Conservation (phyloP, 35 echinoderm and acorn worm species). For the Stichopus chloronotus region DNA sequence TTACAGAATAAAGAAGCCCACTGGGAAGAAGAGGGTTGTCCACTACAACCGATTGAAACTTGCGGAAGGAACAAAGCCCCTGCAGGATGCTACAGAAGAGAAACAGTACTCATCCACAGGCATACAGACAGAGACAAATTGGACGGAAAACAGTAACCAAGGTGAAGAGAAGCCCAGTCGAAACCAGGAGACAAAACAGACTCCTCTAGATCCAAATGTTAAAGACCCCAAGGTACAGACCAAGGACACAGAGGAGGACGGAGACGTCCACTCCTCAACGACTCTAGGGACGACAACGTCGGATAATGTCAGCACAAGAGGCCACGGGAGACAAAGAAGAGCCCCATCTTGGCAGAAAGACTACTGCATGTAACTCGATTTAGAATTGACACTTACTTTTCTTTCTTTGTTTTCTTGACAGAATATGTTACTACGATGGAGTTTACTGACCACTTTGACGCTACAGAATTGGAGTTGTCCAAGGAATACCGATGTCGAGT, state of each 20-base stretch:
- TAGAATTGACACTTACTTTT: not conserved
- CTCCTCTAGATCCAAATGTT: no score
- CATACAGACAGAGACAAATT: not conserved
- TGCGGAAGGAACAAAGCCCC: not conserved
- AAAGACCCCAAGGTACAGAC: no score
- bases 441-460: not conserved
- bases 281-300: no score
- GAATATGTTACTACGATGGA: not conserved
- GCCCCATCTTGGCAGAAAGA: not conserved
- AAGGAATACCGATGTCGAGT: conserved; percentile 13
- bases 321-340: no score
- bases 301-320: no score
- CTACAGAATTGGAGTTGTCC: not conserved
- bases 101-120: not conserved
- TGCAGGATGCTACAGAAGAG: not conserved
- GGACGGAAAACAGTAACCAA: not conserved
- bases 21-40: not conserved
- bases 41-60: conserved; percentile 35
- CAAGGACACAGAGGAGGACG: no score
- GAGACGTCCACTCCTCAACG: no score
- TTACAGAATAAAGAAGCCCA: conserved; percentile 22
- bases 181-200: no score
- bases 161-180: not conserved
- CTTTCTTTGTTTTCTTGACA: not conserved
- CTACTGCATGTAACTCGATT: not conserved